Conservation (phyloP, 2,888 invertebrate species). For the Chloroclysta siterata region DNA sequence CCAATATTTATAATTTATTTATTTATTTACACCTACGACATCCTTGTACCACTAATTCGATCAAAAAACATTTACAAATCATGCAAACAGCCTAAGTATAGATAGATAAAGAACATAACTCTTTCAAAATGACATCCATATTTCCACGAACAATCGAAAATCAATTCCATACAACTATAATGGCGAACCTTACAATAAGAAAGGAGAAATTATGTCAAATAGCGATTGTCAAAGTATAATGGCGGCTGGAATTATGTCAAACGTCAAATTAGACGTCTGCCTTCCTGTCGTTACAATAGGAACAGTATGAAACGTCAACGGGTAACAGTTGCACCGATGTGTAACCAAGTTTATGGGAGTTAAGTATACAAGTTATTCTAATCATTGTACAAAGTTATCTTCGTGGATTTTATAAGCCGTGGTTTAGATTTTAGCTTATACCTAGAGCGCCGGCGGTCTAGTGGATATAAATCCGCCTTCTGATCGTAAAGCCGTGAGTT, state of each 20-base stretch:
- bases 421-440: too few species aligned
- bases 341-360: neutral
- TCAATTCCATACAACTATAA: slow-evolving; percentile 33
- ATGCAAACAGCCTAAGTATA: too few species aligned
- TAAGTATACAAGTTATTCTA: neutral
- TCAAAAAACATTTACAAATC: too few species aligned
- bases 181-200: slow-evolving; percentile 44
- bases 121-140: neutral
- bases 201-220: slow-evolving; percentile 38
- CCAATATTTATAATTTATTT: too few species aligned
- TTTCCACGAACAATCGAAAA: slow-evolving; percentile 27
- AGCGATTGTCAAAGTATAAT: slow-evolving; percentile 63
- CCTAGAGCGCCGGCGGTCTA: too few species aligned
- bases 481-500: too few species aligned
- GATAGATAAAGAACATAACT: too few species aligned
- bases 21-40: too few species aligned
- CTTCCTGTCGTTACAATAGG: slow-evolving; percentile 77
- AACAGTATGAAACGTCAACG: slow-evolving; percentile 54
- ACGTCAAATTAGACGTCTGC: slow-evolving; percentile 78
- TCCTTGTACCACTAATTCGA: too few species aligned
- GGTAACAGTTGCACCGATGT: slow-evolving; percentile 47
- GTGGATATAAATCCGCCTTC: too few species aligned
- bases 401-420: too few species aligned
- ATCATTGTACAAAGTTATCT: too few species aligned
- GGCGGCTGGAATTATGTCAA: slow-evolving; percentile 72